These are phyloP conservation scores for Oreochromis niloticus DNA, from an alignment of 2,113 vertebrate genomes.

Conservation along the genomic window DNA sequence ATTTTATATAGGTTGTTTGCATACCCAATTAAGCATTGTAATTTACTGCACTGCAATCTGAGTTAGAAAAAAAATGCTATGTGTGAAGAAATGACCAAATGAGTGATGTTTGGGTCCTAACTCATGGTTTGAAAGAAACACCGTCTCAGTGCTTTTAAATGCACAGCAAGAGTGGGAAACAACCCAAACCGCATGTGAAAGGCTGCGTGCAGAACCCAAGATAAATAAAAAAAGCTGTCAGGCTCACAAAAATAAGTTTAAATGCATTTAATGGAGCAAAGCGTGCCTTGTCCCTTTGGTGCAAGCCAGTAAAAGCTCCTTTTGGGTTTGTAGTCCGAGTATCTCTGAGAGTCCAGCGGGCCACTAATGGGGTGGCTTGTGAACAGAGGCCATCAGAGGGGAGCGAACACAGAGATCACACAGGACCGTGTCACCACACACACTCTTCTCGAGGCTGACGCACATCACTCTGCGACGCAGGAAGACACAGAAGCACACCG, in stretches of 20 bases:
- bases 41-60: not conserved
- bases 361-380: conserved; percentile 35
- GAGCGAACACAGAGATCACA: conserved; percentile 15
- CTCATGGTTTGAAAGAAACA: not conserved
- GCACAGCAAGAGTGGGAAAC: not conserved
- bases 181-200: not conserved
- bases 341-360: conserved; percentile 36
- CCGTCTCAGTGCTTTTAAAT: not conserved
- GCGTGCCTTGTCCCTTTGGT: conserved; percentile 11
- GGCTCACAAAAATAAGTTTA: conserved; percentile 31
- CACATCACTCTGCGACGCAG: not conserved
- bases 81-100: not conserved
- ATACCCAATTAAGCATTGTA: not conserved
- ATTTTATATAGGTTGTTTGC: not conserved
- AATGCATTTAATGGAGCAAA: conserved; percentile 56
- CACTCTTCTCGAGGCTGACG: not conserved
- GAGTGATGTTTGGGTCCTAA: not conserved
- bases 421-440: not conserved
- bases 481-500: not conserved
- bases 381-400: conserved; percentile 46
- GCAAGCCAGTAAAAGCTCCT: conserved; percentile 29
- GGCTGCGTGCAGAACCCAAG: not conserved
- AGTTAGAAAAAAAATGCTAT: not conserved
- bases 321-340: conserved; percentile 7
- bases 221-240: conserved; percentile 1